Conservation (phyloP, 1,140 invertebrate genomes). For the Meloidogyne hapla region DNA sequence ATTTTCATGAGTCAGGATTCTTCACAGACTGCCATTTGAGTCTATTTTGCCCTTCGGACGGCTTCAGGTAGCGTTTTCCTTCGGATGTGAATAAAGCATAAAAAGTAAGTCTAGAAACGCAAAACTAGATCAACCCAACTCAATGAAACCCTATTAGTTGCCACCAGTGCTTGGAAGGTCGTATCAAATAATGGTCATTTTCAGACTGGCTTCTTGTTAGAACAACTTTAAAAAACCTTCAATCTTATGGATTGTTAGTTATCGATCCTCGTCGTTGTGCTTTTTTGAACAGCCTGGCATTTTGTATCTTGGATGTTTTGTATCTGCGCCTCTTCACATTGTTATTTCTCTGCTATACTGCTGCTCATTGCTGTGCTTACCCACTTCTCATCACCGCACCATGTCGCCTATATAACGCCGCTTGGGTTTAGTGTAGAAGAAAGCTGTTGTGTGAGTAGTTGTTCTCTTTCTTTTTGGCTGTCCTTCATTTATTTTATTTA, state of each 20-base stretch:
- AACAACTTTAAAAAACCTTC: neutral
- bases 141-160: too few species aligned
- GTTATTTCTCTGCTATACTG: neutral
- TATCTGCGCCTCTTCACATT: neutral
- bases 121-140: too few species aligned
- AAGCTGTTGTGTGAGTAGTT: neutral
- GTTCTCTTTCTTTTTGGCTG: conserved; percentile 3
- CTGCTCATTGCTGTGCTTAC: neutral
- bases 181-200: too few species aligned
- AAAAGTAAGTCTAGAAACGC: too few species aligned
- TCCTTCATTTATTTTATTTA: conserved; percentile 8
- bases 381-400: neutral
- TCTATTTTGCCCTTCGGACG: too few species aligned
- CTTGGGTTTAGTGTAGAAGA: conserved; percentile 3
- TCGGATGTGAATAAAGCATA: too few species aligned
- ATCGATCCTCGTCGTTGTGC: neutral
- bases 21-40: too few species aligned
- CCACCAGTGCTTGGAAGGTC: too few species aligned
- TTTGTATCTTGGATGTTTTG: conserved; percentile 3
- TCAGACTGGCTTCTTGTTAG: too few species aligned
- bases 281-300: neutral
- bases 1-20: neutral
- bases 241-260: neutral
- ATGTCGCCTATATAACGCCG: neutral
- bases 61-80: too few species aligned